Evolutionary conservation across 1,140 invertebrate species (phyloP), one percentile per base, ranked within the genome.

Genomic region (Penaeus japonicus): DNA sequence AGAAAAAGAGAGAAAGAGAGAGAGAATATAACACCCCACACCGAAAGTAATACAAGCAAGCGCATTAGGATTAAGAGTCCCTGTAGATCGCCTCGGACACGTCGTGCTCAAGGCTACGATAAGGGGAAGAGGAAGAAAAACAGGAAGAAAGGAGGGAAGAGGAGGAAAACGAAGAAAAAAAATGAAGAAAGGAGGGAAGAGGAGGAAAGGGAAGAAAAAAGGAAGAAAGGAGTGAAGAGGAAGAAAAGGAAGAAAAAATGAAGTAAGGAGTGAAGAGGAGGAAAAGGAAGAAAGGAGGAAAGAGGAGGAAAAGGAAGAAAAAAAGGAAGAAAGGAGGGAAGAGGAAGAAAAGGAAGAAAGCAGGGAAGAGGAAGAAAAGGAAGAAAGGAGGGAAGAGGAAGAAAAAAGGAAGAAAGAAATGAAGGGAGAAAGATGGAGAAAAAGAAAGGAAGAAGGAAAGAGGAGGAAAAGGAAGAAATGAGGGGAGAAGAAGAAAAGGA

Each of bases 401-500:
- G 75, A 24, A 0, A 79, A 81, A 59, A 73, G 78, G 30, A 35
- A 35, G 7, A 32, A 7, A 47, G 18, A 55, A 24, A 57, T 0
- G 54, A 82, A 57, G 24, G 32, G n/a, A 82, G 57, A 27, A 70
- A 70, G 65, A 82, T 30, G 82, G 30, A 30, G 65, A 24, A 84
- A 32, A 54, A 70, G 62, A 22, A 39, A 35, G 55, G 20, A 22
- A 57, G 27, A 30, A 18, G 65, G 55, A 57, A 18, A 22, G 39
- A 62, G 4, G 73, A 20, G 77, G 5, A 35, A 47, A 1, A 30
- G 27, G 35, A 89, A 54, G 88, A 39, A 0, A 59, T 81, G 35
- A n/a, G 84, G 54, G 47, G 55, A 77, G 57, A 73, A 80, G 70
- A 77, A 59, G 55, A 77, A 47, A 73, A 80, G 70, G 83, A 59